Evolutionary conservation across 2,888 invertebrate genomes (phyloP).

Genomic region (Cremastobaeus sp.): DNA sequence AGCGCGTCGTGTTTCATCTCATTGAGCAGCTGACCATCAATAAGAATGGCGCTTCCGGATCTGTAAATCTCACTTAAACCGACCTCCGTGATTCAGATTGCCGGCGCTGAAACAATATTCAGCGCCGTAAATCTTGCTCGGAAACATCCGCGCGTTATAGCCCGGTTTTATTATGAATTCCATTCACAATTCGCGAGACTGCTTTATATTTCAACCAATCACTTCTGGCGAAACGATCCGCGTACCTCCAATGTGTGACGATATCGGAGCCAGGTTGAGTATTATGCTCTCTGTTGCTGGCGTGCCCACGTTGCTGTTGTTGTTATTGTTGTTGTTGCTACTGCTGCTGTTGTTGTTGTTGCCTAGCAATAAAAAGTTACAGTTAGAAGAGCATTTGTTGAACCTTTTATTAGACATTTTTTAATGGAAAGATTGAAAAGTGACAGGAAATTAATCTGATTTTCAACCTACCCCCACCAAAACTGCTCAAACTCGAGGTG

Average conservation of each 20-base stretch:
- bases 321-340: constrained; percentile 72
- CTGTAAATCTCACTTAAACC: constrained; percentile 53
- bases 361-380: constrained; percentile 16
- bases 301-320: constrained; percentile 71
- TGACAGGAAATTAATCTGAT: no score
- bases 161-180: no score
- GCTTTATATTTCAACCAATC: neutral
- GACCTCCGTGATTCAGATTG: constrained; percentile 34
- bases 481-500: constrained; percentile 87
- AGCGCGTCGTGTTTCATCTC: neutral
- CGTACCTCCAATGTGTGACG: constrained; percentile 73
- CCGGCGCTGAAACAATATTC: constrained; percentile 17
- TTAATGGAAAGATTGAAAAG: no score
- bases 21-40: constrained; percentile 34
- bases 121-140: constrained; percentile 21
- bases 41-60: constrained; percentile 50
- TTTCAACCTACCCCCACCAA: constrained; percentile 76
- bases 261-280: constrained; percentile 86
- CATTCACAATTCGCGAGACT: no score
- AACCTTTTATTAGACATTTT: no score
- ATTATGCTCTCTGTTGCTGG: constrained; percentile 80
- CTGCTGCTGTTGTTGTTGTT: constrained; percentile 74
- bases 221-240: no score
- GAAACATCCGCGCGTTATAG: no score
- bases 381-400: no score